These are phyloP conservation scores for Hemichromis elongatus DNA, from an alignment of 2,113 vertebrate genomes.

Conservation along the genomic window DNA sequence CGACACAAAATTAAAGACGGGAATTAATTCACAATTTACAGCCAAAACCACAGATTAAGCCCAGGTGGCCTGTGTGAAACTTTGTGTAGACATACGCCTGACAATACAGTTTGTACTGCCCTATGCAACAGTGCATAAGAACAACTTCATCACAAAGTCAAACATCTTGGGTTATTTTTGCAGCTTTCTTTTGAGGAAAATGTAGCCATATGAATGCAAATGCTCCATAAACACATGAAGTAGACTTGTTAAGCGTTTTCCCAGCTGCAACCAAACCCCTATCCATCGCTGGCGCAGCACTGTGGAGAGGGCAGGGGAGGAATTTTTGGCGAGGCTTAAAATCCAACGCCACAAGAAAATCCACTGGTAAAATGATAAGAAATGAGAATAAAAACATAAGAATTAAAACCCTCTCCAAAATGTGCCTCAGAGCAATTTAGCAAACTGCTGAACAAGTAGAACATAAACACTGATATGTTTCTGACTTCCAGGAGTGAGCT, in stretches of 20 bases:
- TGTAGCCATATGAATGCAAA: neutral
- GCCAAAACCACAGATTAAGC: neutral
- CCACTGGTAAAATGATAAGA: neutral
- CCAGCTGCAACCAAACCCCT: neutral
- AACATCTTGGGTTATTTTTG: neutral
- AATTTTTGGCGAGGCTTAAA: neutral
- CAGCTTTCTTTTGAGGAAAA: neutral
- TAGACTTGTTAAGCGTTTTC: neutral
- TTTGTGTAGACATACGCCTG: neutral
- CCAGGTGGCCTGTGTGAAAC: neutral
- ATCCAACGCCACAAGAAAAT: neutral
- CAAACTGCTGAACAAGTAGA: neutral
- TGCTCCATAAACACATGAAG: neutral
- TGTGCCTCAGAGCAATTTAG: neutral
- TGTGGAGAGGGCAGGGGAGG: neutral
- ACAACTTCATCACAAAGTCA: neutral
- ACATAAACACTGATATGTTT: neutral
- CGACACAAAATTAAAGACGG: neutral
- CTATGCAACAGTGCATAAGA: neutral
- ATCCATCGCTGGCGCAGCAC: neutral
- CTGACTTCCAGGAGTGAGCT: neutral
- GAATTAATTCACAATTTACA: neutral
- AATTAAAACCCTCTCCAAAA: neutral
- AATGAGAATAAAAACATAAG: neutral
- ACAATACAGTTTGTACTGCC: neutral